Conservation (phyloP, 2,113 vertebrate species). For the Osmerus eperlanus region DNA sequence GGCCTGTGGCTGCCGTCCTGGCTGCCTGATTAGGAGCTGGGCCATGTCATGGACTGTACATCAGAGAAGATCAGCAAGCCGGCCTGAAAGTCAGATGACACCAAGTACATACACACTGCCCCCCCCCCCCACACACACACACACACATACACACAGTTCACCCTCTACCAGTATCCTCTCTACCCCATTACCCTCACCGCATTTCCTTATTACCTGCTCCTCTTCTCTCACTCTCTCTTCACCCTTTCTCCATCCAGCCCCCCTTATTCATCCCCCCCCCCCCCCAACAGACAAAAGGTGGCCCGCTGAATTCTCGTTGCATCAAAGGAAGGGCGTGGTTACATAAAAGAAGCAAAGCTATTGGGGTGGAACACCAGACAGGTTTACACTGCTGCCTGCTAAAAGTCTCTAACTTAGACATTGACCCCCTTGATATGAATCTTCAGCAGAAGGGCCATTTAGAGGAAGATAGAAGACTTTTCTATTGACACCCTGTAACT, state of each 20-base stretch:
- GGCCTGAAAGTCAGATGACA: constrained; percentile 76
- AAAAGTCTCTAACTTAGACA: background rate
- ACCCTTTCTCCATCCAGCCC: background rate
- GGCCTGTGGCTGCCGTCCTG: constrained; percentile 31
- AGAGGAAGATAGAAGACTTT: no score
- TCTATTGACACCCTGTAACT: background rate
- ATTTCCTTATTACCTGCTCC: constrained; percentile 12
- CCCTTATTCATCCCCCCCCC: background rate
- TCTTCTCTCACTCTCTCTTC: background rate
- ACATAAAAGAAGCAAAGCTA: no score
- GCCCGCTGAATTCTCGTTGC: no score
- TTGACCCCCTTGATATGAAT: background rate
- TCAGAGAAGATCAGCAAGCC: constrained; percentile 75
- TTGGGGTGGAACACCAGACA: no score
- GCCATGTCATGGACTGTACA: constrained; percentile 72
- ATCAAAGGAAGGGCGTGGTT: no score
- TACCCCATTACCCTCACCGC: constrained; percentile 4
- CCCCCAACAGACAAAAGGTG: background rate
- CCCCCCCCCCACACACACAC: background rate
- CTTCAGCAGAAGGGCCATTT: no score
- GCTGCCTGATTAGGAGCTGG: constrained; percentile 61
- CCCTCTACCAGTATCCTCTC: background rate
- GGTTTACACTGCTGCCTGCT: no score
- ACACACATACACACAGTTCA: background rate
- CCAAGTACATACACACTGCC: constrained; percentile 56